Base-by-base conservation (phyloP, 2,888 invertebrate genomes). In the Odontocerum albicorne region DNA sequence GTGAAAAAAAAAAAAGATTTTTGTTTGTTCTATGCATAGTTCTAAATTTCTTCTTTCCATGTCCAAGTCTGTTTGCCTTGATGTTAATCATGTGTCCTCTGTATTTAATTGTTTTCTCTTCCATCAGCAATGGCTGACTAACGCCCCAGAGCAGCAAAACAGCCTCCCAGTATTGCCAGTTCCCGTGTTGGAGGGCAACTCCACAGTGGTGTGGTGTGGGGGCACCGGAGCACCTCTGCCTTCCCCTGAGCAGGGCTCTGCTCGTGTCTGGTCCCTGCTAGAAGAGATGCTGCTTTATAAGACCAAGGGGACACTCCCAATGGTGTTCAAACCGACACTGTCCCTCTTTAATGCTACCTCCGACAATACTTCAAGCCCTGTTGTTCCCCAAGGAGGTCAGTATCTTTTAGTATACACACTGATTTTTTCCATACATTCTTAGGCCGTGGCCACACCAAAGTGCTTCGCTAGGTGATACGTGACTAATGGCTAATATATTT, bases 261-360 rank as follows among this genome's bases (percentile, higher is more conserved):
- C 35, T 8, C 64, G 66, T 0, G 77, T 79, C 62, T 92, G 91
- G 91, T 75, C 77, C 54, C 85, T 84, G 66, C 76, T 92, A 22
- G 92, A 92, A 68, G 88, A 92, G 72, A 85, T 87, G 73, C 68
- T 91, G 17, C 75, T 90, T 4, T 83, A 86, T 57, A 86, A 85
- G 57, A 85, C 84, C 2, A 83, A 83, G 54, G 86, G 86, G 43
- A 75, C 81, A 2, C 75, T 85, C 16, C 85, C 88, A 3, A 83
- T 89, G 76, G 82, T 88, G 60, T 92, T 92, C 69, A 88, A 87
- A 66, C 92, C 93, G 1, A 84, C 87, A 1, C 74, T 87, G 20
- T 87, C 88, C 61, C 74, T 93, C 47, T 88, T 89, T 67, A 87
- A 84, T 1, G 79, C 81, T 61, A 77, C 77, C 52, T 84, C 84